Evolutionary conservation across 2,888 invertebrate genomes (phyloP).

Genomic region (Pemphredon lugubris): DNA sequence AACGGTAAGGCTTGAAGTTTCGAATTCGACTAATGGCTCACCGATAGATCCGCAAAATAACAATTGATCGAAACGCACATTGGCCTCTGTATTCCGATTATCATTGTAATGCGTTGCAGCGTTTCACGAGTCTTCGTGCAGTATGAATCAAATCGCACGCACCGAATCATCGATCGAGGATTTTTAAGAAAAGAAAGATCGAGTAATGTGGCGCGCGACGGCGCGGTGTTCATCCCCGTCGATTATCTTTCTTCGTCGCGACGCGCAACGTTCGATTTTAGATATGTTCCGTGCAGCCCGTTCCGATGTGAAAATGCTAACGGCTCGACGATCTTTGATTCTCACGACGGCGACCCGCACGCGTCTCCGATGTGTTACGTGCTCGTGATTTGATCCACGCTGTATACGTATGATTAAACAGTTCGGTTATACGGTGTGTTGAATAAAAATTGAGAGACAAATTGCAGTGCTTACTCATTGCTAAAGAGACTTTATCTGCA

Average conservation of each 20-base stretch:
- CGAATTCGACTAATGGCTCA: too few species aligned
- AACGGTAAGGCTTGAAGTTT: too few species aligned
- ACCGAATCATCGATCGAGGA: too few species aligned
- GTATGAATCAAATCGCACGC: conserved; percentile 50
- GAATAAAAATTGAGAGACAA: conserved; percentile 59
- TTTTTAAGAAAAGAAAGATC: too few species aligned
- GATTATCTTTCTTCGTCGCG: too few species aligned
- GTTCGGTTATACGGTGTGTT: conserved; percentile 48
- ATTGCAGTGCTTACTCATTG: conserved; percentile 51
- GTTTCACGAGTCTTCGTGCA: conserved; percentile 24
- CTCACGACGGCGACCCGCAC: too few species aligned
- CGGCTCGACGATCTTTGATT: too few species aligned
- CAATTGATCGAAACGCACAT: conserved; percentile 53
- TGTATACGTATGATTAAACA: conserved; percentile 35
- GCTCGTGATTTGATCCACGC: conserved; percentile 52
- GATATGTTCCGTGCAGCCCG: too few species aligned
- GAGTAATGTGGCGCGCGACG: not conserved
- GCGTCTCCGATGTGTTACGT: too few species aligned
- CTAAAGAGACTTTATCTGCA: conserved; percentile 30
- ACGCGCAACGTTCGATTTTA: too few species aligned
- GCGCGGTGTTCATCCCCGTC: too few species aligned
- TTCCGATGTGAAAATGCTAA: too few species aligned
- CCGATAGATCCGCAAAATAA: conserved; percentile 17
- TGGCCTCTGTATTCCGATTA: conserved; percentile 50
- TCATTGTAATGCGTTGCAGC: conserved; percentile 41